Evolutionary conservation across 1,140 invertebrate species (phyloP), one percentile per base, ranked within the genome.

Genomic region (Augochlora pura): DNA sequence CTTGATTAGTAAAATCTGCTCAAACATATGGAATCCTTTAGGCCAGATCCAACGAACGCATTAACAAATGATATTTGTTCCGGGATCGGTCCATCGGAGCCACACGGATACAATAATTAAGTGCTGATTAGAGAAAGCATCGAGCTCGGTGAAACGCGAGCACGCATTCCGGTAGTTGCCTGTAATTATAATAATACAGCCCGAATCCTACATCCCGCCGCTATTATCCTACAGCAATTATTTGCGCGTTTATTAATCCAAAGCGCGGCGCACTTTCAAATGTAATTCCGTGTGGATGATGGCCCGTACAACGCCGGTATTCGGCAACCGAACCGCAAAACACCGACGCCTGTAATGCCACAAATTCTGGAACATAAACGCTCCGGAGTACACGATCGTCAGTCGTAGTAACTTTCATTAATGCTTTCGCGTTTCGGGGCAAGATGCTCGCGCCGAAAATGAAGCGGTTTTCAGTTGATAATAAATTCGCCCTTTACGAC

Each of bases 161-260:
- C 54, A 9, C 54, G 16, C 9, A 49, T 46, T 12, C 39, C 23
- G 2, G 18, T 46, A 16, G 5, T 0, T 2, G 60, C 6, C n/a
- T 62, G 32, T 38, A 63, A 63, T 73, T 63, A 73, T 63, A 25
- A 73, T 32, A 63, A 46, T 39, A 39, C 68, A 39, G 27, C 52
- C 25, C n/a, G 32, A 14, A 12, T 25, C 21, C 12, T 49, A 7
- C 38, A n/a, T 18, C n/a, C 7, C 16, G 3, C 0, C 25, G 18
- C 18, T 63, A 39, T 39, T 46, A 46, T 64, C 27, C 6, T 27
- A 52, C 21, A 38, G 27, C 27, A 52, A 32, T 64, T 52, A 25
- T 73, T 64, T 38, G 60, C 18, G 49, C 39, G 60, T 38, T 73
- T 63, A 52, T 73, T 73, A 64, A 73, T 73, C 62, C 16, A n/a